Evolutionary conservation across 2,888 invertebrate genomes (phyloP).

Genomic region (Drosophila macrospina): DNA sequence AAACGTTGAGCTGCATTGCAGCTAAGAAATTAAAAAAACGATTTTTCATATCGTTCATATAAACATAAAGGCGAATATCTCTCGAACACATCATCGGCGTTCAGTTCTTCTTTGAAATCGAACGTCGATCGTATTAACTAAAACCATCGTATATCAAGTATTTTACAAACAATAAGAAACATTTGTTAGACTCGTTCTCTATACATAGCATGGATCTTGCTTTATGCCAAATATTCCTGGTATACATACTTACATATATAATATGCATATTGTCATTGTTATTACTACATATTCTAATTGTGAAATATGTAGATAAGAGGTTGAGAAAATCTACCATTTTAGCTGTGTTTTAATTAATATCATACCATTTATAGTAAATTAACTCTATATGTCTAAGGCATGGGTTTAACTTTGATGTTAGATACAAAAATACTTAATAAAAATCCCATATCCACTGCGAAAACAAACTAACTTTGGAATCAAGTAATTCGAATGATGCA

Average conservation of each 20-base stretch:
- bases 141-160: constrained; percentile 55
- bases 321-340: constrained; percentile 44
- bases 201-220: constrained; percentile 51
- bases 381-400: constrained; percentile 62
- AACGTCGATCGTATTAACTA: constrained; percentile 36
- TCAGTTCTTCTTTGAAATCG: constrained; percentile 20
- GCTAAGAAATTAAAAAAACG: constrained; percentile 6
- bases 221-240: constrained; percentile 68
- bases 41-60: constrained; percentile 3
- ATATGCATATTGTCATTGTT: constrained; percentile 61
- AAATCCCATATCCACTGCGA: constrained; percentile 40
- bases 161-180: constrained; percentile 47
- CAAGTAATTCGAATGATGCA: background rate
- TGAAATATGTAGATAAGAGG: constrained; percentile 52
- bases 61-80: constrained; percentile 40
- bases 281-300: constrained; percentile 31
- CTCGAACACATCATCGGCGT: constrained; percentile 57
- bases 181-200: constrained; percentile 27
- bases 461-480: constrained; percentile 71
- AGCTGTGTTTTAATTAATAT: constrained; percentile 69
- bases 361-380: constrained; percentile 49
- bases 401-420: constrained; percentile 53
- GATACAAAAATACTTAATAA: constrained; percentile 48
- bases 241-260: constrained; percentile 38
- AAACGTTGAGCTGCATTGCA: constrained; percentile 54